These are phyloP conservation scores for Valencia hispanica DNA, from an alignment of 2,797 vertebrate genomes.

Conservation along the genomic window DNA sequence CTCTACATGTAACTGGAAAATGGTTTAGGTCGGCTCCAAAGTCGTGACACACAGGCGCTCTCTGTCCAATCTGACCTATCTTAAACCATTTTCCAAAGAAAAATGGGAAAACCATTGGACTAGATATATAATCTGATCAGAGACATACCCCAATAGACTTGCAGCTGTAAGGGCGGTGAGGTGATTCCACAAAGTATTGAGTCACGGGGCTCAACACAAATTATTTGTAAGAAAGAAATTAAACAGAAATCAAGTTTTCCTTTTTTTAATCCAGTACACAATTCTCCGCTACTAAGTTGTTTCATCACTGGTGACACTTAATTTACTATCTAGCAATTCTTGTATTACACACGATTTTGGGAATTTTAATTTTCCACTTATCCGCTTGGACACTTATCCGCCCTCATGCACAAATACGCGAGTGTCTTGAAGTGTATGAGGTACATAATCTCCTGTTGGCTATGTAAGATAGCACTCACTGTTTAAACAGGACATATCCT, in stretches of 20 bases:
- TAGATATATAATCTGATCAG: too few relatives aligned
- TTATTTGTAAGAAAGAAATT: neutral
- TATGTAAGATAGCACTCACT: slow-evolving; percentile 15
- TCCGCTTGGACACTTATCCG: slow-evolving; percentile 13
- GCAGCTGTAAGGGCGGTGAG: too few relatives aligned
- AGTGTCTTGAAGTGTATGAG: slow-evolving; percentile 40
- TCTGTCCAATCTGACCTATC: too few relatives aligned
- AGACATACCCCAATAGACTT: too few relatives aligned
- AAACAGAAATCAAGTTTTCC: neutral
- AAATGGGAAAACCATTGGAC: too few relatives aligned
- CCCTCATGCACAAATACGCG: slow-evolving; percentile 44
- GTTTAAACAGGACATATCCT: slow-evolving; percentile 69
- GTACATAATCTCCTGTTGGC: slow-evolving; percentile 24
- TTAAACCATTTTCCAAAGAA: too few relatives aligned
- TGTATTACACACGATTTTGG: neutral
- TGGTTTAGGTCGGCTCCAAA: too few relatives aligned
- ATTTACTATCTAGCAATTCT: neutral
- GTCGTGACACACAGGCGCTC: too few relatives aligned
- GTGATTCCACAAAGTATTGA: too few relatives aligned
- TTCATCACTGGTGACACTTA: neutral
- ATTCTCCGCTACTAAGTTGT: neutral
- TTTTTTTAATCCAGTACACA: neutral
- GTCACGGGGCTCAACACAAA: neutral
- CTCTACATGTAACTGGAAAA: too few relatives aligned
- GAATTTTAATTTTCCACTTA: too few relatives aligned